These are phyloP conservation scores for Leucopsar rothschildi DNA, from an alignment of 2,113 vertebrate genomes.

Conservation along the genomic window DNA sequence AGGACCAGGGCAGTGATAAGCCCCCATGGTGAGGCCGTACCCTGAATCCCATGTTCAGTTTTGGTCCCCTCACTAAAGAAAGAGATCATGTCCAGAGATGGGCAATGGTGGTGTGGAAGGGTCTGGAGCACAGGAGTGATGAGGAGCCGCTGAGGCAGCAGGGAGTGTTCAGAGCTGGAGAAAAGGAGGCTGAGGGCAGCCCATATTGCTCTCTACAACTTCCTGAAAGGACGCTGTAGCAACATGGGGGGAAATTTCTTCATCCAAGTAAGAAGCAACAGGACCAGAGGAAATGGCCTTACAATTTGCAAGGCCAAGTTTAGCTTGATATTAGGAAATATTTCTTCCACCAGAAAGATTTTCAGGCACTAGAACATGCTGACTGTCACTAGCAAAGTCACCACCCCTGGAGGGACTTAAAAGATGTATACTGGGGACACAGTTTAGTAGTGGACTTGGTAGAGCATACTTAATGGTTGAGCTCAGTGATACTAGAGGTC, in stretches of 20 bases:
- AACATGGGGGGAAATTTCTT: background rate
- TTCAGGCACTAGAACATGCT: background rate
- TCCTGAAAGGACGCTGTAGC: background rate
- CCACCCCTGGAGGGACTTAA: background rate
- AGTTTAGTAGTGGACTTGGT: background rate
- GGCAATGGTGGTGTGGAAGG: background rate
- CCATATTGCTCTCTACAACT: background rate
- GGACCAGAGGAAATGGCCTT: background rate
- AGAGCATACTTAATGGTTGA: background rate
- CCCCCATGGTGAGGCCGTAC: background rate
- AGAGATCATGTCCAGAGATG: background rate
- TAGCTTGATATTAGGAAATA: background rate
- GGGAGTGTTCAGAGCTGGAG: background rate
- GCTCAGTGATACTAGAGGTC: background rate
- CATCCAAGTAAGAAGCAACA: background rate
- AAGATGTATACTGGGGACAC: background rate
- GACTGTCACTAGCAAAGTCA: background rate
- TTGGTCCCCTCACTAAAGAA: too few species aligned
- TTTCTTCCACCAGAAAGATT: background rate
- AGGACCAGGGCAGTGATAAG: background rate
- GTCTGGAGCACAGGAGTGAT: background rate
- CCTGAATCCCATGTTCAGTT: rapidly evolving
- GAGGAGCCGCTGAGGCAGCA: background rate
- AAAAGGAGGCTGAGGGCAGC: background rate
- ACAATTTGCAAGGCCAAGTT: background rate